Base-by-base conservation (phyloP, 2,888 invertebrate genomes). In the Drosophila atripex region DNA sequence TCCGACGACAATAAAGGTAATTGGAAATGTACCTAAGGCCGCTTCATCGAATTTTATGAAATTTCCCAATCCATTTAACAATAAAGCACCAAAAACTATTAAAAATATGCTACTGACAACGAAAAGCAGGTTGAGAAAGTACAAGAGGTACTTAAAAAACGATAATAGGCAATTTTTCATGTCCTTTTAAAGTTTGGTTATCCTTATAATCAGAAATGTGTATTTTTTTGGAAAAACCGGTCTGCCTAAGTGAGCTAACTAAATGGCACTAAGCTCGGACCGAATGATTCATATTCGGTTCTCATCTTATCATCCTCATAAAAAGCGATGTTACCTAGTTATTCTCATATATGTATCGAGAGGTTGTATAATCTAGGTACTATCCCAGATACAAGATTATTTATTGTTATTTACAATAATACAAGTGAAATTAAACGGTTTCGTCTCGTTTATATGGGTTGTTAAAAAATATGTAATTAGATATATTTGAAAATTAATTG, bases 1-100 rank as follows among this genome's bases (percentile, higher is more conserved):
- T 4, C 96, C 96, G 65, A 96, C 91, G 49, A 94, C 90, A 65
- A 96, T 94, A 75, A 95, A 93, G 58, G 93, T 88, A 89, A 95
- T 93, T 3, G 95, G 94, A 0, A 95, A 94, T 8, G 94, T 92
- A 55, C 94, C 91, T 30, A 92, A 90, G 0, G 86, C 73, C n/a
- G 92, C 90, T 21, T 92, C 90, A 53, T 93, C 82, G 52, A 93
- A 91, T 39, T 91, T 86, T 54, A 91, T 92, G 73, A 93, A 89
- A 49, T 92, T 92, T 50, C 92, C 92, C 91, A 94, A 92, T 88
- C 94, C 93, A 39, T 94, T 89, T 73, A 95, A 93, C 86, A 94
- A 93, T 16, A 95, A 90, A 2, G 95, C 93, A 30, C 95, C 96
- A 30, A 95, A 91, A 25, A 94, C 93, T 49, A 96, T 93, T 59